Conservation (phyloP, 1,140 invertebrate species). For the Eurosta solidaginis region DNA sequence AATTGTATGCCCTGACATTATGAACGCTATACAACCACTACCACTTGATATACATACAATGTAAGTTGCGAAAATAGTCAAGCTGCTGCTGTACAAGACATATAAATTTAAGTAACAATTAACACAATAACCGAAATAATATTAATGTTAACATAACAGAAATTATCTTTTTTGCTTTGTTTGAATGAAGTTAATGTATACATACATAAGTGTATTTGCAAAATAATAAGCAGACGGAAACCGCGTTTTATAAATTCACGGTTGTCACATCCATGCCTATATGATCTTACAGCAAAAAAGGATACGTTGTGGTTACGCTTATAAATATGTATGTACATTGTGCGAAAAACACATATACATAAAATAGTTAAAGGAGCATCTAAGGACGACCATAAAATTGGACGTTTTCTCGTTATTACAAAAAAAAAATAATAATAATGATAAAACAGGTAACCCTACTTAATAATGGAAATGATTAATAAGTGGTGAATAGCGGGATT, state of each 20-base stretch:
- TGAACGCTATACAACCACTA: neutral
- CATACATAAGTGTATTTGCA: constrained; percentile 5
- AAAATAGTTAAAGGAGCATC: neutral
- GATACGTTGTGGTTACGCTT: neutral
- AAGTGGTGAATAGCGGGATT: neutral
- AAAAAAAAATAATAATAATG: constrained; percentile 11
- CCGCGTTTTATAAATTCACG: neutral
- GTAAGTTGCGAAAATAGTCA: neutral
- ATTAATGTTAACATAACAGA: constrained; percentile 6
- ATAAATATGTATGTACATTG: no score
- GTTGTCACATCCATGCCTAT: neutral
- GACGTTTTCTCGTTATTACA: neutral
- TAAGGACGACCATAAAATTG: neutral
- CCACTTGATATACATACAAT: neutral
- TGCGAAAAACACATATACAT: neutral
- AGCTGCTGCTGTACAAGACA: neutral
- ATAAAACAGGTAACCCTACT: neutral
- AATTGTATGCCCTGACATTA: constrained; percentile 1
- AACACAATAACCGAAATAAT: constrained; percentile 16
- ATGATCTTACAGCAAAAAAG: neutral
- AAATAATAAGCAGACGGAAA: neutral
- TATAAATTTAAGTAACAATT: no score
- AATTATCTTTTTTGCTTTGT: constrained; percentile 13
- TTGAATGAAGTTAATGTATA: constrained; percentile 13
- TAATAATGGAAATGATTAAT: neutral